Evolutionary conservation across 1,140 invertebrate species (phyloP).

Genomic region (Heliconius hermathena): DNA sequence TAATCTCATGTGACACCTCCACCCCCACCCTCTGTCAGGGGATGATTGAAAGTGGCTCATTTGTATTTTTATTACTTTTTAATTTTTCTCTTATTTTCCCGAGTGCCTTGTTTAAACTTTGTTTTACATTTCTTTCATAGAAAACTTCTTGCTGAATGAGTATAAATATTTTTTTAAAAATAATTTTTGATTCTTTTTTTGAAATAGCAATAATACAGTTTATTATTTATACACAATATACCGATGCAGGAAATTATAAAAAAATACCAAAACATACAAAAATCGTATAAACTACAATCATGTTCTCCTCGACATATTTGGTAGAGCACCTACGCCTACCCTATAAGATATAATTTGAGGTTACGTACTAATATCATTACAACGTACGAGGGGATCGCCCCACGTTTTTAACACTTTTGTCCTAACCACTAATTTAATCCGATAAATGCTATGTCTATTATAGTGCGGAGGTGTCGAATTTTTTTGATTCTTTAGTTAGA

Average conservation of each 20-base stretch:
- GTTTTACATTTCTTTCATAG: conserved; percentile 4
- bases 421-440: conserved; percentile 65
- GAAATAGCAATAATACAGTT: too few relatives aligned
- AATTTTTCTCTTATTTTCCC: conserved; percentile 73
- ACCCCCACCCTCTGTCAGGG: conserved; percentile 56
- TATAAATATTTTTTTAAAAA: too few relatives aligned
- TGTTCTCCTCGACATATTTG: background rate
- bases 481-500: background rate
- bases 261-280: background rate
- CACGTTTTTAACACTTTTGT: conserved; percentile 56
- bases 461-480: conserved; percentile 43
- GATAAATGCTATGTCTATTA: conserved; percentile 53
- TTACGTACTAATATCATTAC: conserved; percentile 72
- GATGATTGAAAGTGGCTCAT: conserved; percentile 80
- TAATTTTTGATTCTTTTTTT: too few relatives aligned
- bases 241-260: background rate
- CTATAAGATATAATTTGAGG: conserved; percentile 62
- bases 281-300: conserved; percentile 7
- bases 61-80: conserved; percentile 81
- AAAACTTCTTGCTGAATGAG: background rate
- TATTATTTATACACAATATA: background rate
- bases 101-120: conserved; percentile 51
- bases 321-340: conserved; percentile 33
- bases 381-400: conserved; percentile 47
- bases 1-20: conserved; percentile 78